Conservation (phyloP, 2,113 vertebrate species). For the Hoplias malabaricus region DNA sequence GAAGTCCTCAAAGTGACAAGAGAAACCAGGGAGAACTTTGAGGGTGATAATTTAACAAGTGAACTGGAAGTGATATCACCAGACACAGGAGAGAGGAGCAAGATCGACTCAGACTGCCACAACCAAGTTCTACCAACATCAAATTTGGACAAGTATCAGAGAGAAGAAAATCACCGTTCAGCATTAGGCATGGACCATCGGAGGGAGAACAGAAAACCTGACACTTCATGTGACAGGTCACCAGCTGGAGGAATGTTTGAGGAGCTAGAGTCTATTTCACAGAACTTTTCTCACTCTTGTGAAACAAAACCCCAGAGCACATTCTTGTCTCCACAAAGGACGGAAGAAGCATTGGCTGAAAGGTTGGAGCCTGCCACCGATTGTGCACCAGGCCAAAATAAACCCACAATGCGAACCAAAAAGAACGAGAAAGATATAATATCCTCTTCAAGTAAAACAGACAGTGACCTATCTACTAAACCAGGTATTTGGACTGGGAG, state of each 20-base stretch:
- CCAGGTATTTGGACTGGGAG: not conserved
- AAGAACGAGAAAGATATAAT: conserved; percentile 4
- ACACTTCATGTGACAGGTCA: conserved; percentile 15
- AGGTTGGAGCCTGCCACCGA: conserved; percentile 8
- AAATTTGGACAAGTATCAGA: not conserved
- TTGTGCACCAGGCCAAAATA: conserved; percentile 5
- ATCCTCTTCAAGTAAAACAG: conserved; percentile 13
- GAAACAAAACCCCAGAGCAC: not conserved
- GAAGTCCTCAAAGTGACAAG: not conserved
- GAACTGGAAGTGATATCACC: not conserved
- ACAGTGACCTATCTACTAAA: not conserved
- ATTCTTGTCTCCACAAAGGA: conserved; percentile 17
- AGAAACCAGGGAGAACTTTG: not conserved
- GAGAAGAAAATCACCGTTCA: not conserved
- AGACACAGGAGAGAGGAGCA: conserved; percentile 10
- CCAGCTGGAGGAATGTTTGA: conserved; percentile 9
- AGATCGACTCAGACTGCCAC: not conserved
- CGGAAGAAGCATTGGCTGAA: conserved; percentile 19
- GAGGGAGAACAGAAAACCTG: not conserved
- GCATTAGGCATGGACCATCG: conserved; percentile 11
- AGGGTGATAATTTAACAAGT: not conserved
- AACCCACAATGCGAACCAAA: not conserved
- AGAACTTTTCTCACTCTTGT: not conserved
- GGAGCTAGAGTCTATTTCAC: conserved; percentile 19
- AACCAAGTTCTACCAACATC: conserved; percentile 13